A percentile compares a stretch with the other conserved stretches of the same genome.
Conservation (phyloP, 64 coral and sea anemone genomes). For the Actinia tenebrosa region DNA sequence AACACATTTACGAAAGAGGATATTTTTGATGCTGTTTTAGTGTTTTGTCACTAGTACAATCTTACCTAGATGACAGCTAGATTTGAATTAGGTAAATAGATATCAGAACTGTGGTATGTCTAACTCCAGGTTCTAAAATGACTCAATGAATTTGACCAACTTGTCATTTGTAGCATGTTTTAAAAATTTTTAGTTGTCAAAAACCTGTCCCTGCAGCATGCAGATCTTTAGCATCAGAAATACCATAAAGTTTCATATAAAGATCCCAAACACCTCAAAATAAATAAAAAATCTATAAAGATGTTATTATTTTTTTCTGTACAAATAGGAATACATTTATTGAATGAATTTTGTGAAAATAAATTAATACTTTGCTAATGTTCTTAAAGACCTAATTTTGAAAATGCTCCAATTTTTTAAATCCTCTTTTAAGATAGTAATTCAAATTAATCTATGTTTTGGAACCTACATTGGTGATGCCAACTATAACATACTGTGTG, state of each 20-base stretch:
- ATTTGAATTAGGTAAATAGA: not conserved
- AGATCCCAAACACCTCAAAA: not conserved
- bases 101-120: not conserved
- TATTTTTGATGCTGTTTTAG: not conserved
- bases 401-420: not conserved
- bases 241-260: not conserved
- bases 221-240: not conserved
- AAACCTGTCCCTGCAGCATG: not conserved
- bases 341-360: not conserved
- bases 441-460: not conserved
- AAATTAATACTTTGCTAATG: not conserved
- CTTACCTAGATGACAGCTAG: constrained; percentile 2
- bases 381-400: not conserved
- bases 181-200: not conserved
- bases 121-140: not conserved
- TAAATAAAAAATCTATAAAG: not conserved
- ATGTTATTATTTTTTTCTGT: not conserved
- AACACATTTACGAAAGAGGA: not conserved
- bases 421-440: not conserved
- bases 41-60: not conserved
- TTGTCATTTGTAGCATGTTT: not conserved
- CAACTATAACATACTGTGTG: not conserved
- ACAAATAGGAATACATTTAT: not conserved
- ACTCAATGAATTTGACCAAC: not conserved
- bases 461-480: not conserved